Percentiles rank a stretch among this genome's conserved stretches.
Conservation (phyloP, 2,888 invertebrate species). For the Apomyelois bistriatella region DNA sequence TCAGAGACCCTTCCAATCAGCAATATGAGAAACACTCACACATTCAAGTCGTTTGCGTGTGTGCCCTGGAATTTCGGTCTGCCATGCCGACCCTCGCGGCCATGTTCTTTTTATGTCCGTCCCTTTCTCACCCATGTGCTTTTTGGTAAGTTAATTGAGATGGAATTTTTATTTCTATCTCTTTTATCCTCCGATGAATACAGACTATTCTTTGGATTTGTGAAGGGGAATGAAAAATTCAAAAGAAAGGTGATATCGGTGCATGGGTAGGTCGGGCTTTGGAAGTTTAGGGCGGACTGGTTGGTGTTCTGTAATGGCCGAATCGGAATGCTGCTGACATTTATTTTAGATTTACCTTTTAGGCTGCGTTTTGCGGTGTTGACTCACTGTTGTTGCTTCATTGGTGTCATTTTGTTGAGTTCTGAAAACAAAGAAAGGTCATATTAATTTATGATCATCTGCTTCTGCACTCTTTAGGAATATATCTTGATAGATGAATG, state of each 20-base stretch:
- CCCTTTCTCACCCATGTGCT: slow-evolving; percentile 39
- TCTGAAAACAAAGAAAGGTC: slow-evolving; percentile 47
- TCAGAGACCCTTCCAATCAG: slow-evolving; percentile 46
- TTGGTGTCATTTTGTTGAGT: slow-evolving; percentile 59
- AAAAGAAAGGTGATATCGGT: slow-evolving; percentile 49
- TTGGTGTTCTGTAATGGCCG: slow-evolving; percentile 38
- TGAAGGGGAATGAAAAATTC: slow-evolving; percentile 68
- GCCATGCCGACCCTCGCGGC: slow-evolving; percentile 57
- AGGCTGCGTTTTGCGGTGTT: slow-evolving; percentile 50
- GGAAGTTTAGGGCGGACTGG: slow-evolving; percentile 20
- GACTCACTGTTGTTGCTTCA: slow-evolving; percentile 38
- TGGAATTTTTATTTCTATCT: slow-evolving; percentile 41
- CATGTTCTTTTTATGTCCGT: slow-evolving; percentile 62
- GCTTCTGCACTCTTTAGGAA: too few species aligned
- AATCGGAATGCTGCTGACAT: slow-evolving; percentile 20
- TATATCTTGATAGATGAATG: too few species aligned
- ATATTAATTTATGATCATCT: not conserved
- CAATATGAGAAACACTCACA: slow-evolving; percentile 49
- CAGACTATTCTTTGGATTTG: slow-evolving; percentile 61
- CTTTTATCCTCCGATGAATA: slow-evolving; percentile 44
- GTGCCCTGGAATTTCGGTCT: slow-evolving; percentile 57
- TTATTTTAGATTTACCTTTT: slow-evolving; percentile 46
- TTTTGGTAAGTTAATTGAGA: slow-evolving; percentile 32
- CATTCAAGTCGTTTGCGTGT: slow-evolving; percentile 42
- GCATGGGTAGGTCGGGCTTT: slow-evolving; percentile 26